Conservation (phyloP, 2,797 vertebrate species). For the Crenichthys baileyi region DNA sequence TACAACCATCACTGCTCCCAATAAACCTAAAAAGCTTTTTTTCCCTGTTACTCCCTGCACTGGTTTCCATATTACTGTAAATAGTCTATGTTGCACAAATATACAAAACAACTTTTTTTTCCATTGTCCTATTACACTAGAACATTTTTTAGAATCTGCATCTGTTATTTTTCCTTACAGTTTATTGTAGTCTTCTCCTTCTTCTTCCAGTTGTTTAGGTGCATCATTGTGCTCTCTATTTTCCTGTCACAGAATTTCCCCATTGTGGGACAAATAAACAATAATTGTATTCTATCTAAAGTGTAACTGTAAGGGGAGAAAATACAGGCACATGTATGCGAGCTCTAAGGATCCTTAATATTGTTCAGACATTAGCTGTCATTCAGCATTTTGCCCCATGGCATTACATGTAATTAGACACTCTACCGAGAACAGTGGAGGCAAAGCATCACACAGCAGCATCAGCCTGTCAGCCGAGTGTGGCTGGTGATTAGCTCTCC, state of each 20-base stretch:
- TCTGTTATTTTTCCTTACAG: too few relatives aligned
- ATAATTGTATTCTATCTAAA: background rate
- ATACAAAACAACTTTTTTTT: background rate
- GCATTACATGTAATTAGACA: conserved; percentile 38
- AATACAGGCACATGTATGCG: background rate
- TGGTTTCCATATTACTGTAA: too few relatives aligned
- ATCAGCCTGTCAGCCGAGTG: conserved; percentile 32
- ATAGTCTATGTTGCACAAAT: too few relatives aligned
- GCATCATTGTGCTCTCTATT: background rate
- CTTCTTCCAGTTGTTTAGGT: background rate
- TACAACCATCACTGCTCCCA: too few relatives aligned
- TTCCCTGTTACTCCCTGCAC: too few relatives aligned
- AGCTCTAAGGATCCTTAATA: conserved; percentile 19
- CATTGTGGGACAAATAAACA: background rate
- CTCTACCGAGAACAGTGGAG: conserved; percentile 24
- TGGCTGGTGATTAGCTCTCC: conserved; percentile 49
- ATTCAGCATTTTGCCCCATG: conserved; percentile 25
- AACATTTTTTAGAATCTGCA: background rate
- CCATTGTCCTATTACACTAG: background rate
- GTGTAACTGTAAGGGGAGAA: background rate
- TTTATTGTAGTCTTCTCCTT: background rate
- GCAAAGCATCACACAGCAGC: conserved; percentile 18
- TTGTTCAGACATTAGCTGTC: conserved; percentile 35
- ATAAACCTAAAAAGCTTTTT: too few relatives aligned
- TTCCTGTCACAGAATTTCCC: too few relatives aligned